phyloP scores from a whole-genome alignment of 2,888 invertebrate genomes.

The Euclidia mi region DNA sequence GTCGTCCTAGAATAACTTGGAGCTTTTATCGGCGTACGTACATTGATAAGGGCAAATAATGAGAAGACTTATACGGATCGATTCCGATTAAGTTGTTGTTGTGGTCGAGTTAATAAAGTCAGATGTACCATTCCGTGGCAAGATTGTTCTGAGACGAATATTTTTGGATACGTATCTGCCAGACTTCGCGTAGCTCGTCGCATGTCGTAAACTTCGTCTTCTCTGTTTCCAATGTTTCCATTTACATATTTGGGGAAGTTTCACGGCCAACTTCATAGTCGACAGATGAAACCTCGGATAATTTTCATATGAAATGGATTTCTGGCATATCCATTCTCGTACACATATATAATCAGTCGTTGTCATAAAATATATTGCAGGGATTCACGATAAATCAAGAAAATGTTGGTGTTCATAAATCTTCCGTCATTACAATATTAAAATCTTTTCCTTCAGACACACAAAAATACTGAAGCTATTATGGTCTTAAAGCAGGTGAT shows the following conservation, averaged over 20 bases:
- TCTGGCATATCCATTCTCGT: constrained; percentile 36
- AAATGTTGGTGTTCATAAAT: constrained; percentile 37
- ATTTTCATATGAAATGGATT: constrained; percentile 65
- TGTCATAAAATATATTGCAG: constrained; percentile 40
- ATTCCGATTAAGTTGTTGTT: constrained; percentile 82
- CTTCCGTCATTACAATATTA: constrained; percentile 37
- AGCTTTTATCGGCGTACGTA: constrained; percentile 81
- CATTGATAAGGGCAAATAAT: constrained; percentile 86
- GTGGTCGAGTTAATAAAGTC: constrained; percentile 73
- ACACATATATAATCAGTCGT: too few species aligned
- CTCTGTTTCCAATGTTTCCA: constrained; percentile 69
- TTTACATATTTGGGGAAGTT: constrained; percentile 67
- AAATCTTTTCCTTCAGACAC: not conserved
- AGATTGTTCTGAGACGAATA: constrained; percentile 46
- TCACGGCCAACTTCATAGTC: constrained; percentile 63
- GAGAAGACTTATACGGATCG: constrained; percentile 80
- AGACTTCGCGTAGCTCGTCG: constrained; percentile 37
- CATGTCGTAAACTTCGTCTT: constrained; percentile 56
- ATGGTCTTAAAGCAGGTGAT: too few species aligned
- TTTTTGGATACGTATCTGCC: constrained; percentile 41
- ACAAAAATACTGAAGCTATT: constrained; percentile 14
- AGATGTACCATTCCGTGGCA: constrained; percentile 53
- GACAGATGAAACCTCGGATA: constrained; percentile 65
- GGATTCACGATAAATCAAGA: constrained; percentile 33
- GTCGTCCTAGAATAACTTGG: constrained; percentile 83